Base-by-base conservation (phyloP, 2,888 invertebrate species). In the Sinodicranocentrus sp. region DNA sequence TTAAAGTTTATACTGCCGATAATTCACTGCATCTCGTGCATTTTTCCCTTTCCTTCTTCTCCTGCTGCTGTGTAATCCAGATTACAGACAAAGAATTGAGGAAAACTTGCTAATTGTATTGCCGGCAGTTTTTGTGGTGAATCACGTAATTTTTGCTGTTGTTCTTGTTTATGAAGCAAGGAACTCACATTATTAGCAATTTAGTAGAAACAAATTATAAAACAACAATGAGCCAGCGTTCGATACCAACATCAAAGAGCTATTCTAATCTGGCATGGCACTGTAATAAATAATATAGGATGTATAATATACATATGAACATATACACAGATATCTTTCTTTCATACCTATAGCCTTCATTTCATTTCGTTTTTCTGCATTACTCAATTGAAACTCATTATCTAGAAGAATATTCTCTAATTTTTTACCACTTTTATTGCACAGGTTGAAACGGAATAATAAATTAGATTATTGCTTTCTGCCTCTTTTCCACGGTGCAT, bases 391-490 rank as follows among this genome's bases (percentile, higher is more conserved):
- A 73, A 33, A 59, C 82, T 82, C 80, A 73, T 80, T 82, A 82
- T 17, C 33, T 52, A 57, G 65, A 54, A 67, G 72, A 80, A 28
- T 63, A 71, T 67, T 75, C 73, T 75, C 73, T 70, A 82, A 82
- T 82, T 82, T 80, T 80, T 82, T 75, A 68, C 65, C 52, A 43
- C 73, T 82, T 82, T 82, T 82, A 82, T 82, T 82, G 75, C 82
- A 82, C 73, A 68, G 61, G 82, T 82, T 82, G 57, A 75, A 75
- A 82, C 73, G 68, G 82, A 82, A 70, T 82, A 82, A 82, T 82
- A 82, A 82, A 82, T 82, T 82, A 82, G 68, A 80, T 80, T 80
- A 80, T 80, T 80, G 80, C 80, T 80, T 71, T 72, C 77, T 70
- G 48, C 19, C 61, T 54, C 57, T 39, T 59, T 28, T 13, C 39